Percentiles rank a stretch among this genome's conserved stretches.
Evolutionary conservation across 2,797 vertebrate species (phyloP).

Genomic region (Centroberyx gerrardi): DNA sequence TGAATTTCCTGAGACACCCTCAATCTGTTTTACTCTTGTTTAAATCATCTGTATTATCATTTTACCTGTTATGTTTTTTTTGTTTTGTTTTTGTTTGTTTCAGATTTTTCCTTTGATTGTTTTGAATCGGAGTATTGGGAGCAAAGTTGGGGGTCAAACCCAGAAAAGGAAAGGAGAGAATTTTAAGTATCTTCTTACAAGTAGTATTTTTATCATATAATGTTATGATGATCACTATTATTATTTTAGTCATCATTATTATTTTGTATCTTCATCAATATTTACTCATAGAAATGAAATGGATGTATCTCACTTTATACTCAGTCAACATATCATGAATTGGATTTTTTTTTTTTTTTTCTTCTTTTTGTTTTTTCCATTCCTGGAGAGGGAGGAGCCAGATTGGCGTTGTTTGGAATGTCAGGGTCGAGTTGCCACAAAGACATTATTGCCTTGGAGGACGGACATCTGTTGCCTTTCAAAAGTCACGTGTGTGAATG

Average conservation of each 20-base stretch:
- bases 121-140: conserved; percentile 59
- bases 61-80: conserved; percentile 49
- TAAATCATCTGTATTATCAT: conserved; percentile 71
- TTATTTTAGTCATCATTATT: conserved; percentile 81
- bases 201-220: conserved; percentile 78
- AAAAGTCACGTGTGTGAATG: conserved; percentile 75
- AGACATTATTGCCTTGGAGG: conserved; percentile 89
- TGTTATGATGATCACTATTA: conserved; percentile 73
- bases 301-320: conserved; percentile 80
- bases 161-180: conserved; percentile 50
- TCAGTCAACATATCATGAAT: conserved; percentile 62
- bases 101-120: conserved; percentile 53
- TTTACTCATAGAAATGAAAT: conserved; percentile 82
- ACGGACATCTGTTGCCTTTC: conserved; percentile 86
- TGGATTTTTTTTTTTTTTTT: conserved; percentile 36
- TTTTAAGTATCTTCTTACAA: conserved; percentile 64
- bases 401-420: conserved; percentile 78
- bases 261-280: conserved; percentile 82
- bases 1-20: conserved; percentile 72
- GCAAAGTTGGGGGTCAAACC: conserved; percentile 58
- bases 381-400: conserved; percentile 79
- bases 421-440: conserved; percentile 86
- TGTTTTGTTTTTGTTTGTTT: conserved; percentile 40
- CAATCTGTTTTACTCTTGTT: conserved; percentile 70
- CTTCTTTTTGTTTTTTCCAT: conserved; percentile 49